Evolutionary conservation across 2,888 invertebrate genomes (phyloP), one percentile per base, ranked within the genome.

Genomic region (Euzophera pinguis): DNA sequence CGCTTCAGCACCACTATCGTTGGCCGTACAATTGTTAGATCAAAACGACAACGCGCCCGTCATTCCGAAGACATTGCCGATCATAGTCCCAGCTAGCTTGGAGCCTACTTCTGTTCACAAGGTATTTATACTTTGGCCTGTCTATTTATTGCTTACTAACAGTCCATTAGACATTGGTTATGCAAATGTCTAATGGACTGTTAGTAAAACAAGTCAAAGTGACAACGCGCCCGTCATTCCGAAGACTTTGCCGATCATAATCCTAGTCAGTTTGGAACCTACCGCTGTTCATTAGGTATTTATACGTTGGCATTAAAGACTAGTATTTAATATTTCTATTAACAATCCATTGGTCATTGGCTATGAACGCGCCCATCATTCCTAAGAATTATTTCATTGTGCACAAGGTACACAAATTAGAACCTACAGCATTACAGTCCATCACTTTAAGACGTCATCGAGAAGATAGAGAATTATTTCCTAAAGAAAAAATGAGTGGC

Each of bases 41-140:
- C 94, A 95, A 47, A 97, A 97, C 73, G 97, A 97, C 75, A 97
- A 97, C 78, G 93, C 96, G 0, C 97, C 97, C 0, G 90, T 94
- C 54, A 89, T 97, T 63, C 94, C 95, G 0, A 95, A 95, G 84
- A 93, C 95, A 4, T 91, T 94, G n/a, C 95, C 96, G 0, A 93
- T 97, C 52, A 93, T 93, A 0, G 94, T 97, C 1, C 95, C 96
- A 8, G 96, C 96, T 16, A 95, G 94, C 1, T 93, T 95, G 65
- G 93, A 93, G 37, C 90, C 93, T 55, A 91, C 93, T 47, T 88
- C 92, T 60, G 93, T 96, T 22, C 92, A 94, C 59, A 93, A 93
- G 91, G 95, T 95, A 58, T 37, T 1, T 34, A 29, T 22, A 14
- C 27, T 52, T n/a, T n/a, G n/a, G n/a, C n/a, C n/a, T n/a, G n/a